A percentile compares a stretch with the other conserved stretches of the same genome.
Conservation (phyloP, 2,797 vertebrate species). For the Notolabrus celidotus region DNA sequence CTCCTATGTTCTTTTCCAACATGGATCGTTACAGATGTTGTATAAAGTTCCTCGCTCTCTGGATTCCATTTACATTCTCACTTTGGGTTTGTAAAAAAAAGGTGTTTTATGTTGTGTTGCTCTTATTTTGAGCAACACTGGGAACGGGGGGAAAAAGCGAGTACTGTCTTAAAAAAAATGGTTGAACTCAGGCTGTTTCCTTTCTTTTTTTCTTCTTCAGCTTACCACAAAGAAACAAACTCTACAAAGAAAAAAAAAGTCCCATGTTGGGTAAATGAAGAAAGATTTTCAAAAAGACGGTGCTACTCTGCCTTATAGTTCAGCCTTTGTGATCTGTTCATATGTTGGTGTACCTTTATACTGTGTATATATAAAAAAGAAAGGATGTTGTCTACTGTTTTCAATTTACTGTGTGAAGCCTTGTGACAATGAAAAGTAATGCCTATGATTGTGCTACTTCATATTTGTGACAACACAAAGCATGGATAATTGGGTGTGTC, state of each 20-base stretch:
- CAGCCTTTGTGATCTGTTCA: neutral
- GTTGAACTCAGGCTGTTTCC: slow-evolving; percentile 29
- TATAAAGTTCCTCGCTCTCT: slow-evolving; percentile 42
- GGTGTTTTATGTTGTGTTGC: slow-evolving; percentile 19
- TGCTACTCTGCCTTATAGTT: neutral
- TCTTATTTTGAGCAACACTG: slow-evolving; percentile 30
- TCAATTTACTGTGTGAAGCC: too few relatives aligned
- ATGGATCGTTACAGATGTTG: slow-evolving; percentile 70
- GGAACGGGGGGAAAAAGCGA: neutral
- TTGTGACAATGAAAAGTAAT: too few relatives aligned
- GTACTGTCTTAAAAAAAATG: slow-evolving; percentile 4
- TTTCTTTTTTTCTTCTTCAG: slow-evolving; percentile 7
- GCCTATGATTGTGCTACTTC: too few relatives aligned
- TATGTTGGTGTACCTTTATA: neutral
- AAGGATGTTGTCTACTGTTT: too few relatives aligned
- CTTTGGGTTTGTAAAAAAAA: slow-evolving; percentile 25
- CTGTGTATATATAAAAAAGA: too few relatives aligned
- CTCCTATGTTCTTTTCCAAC: slow-evolving; percentile 47
- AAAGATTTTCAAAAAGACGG: neutral
- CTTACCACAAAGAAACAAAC: neutral
- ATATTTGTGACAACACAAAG: too few relatives aligned
- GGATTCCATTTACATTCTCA: slow-evolving; percentile 40
- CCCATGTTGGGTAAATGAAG: slow-evolving; percentile 9
- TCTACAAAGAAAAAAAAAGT: slow-evolving; percentile 24
- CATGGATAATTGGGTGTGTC: too few relatives aligned